Conservation (phyloP, 1,140 invertebrate species). For the Leptinotarsa defecta region DNA sequence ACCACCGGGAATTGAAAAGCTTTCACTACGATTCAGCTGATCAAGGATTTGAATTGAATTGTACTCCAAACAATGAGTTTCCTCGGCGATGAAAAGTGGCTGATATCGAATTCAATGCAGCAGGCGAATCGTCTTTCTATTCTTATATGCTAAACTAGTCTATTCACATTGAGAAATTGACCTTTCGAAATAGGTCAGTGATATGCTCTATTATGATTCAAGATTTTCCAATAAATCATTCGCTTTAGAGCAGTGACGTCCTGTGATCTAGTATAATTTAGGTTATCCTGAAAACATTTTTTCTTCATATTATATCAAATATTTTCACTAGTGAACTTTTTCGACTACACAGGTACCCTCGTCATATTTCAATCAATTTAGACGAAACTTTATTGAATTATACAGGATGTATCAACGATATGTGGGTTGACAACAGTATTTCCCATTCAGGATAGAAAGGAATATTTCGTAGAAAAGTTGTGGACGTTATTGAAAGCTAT, state of each 20-base stretch:
- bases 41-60: neutral
- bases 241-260: neutral
- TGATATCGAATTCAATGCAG: conserved; percentile 2
- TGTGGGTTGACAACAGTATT: too few species aligned
- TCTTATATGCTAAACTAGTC: conserved; percentile 5
- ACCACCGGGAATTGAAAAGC: neutral
- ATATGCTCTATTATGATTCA: neutral
- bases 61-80: conserved; percentile 8
- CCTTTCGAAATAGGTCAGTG: conserved; percentile 11
- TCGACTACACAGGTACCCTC: too few species aligned
- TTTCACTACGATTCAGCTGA: neutral
- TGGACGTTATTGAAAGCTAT: too few species aligned
- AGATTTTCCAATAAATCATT: conserved; percentile 8
- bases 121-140: neutral
- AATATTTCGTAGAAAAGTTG: too few species aligned
- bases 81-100: neutral
- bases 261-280: neutral
- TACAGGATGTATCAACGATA: too few species aligned
- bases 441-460: too few species aligned
- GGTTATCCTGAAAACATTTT: too few species aligned
- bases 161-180: neutral
- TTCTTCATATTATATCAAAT: too few species aligned
- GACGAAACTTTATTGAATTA: too few species aligned
- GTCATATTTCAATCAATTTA: too few species aligned
- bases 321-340: too few species aligned